phyloP scores from a whole-genome alignment of 1,140 invertebrate species.

The Drosophila gunungcola region DNA sequence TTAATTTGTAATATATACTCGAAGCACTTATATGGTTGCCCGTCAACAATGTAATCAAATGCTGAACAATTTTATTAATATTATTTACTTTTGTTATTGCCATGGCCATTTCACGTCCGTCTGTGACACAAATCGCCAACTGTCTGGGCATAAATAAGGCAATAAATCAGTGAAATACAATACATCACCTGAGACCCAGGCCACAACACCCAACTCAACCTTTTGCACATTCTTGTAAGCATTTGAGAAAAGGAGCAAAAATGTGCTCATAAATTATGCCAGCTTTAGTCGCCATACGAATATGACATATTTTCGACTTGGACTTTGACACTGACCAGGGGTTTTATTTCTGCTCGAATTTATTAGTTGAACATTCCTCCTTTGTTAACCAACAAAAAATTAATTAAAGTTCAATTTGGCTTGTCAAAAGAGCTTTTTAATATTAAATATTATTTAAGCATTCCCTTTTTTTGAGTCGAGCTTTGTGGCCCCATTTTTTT shows the following conservation, averaged over 20 bases:
- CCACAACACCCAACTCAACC: conserved; percentile 12
- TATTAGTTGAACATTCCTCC: conserved; percentile 32
- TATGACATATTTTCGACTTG: conserved; percentile 73
- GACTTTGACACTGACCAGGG: conserved; percentile 35
- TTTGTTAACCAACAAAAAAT: conserved; percentile 61
- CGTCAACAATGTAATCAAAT: conserved; percentile 57
- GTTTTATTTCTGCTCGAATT: conserved; percentile 34
- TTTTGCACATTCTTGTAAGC: conserved; percentile 14
- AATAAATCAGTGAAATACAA: conserved; percentile 78
- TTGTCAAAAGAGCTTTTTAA: conserved; percentile 68
- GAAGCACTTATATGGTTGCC: neutral
- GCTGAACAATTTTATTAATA: conserved; percentile 32
- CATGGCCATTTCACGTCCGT: conserved; percentile 7
- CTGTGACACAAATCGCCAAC: conserved; percentile 53
- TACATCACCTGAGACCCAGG: conserved; percentile 70
- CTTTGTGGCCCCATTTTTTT: conserved; percentile 23
- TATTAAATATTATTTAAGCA: conserved; percentile 56
- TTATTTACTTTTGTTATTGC: conserved; percentile 31
- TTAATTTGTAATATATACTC: neutral
- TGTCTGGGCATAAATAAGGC: conserved; percentile 70
- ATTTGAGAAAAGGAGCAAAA: conserved; percentile 20
- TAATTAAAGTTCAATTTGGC: conserved; percentile 75
- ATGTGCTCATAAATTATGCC: conserved; percentile 69
- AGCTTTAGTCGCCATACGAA: conserved; percentile 57
- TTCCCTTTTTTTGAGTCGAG: conserved; percentile 7